phyloP scores from a whole-genome alignment of 2,888 invertebrate species.

The Campoplex capitator region DNA sequence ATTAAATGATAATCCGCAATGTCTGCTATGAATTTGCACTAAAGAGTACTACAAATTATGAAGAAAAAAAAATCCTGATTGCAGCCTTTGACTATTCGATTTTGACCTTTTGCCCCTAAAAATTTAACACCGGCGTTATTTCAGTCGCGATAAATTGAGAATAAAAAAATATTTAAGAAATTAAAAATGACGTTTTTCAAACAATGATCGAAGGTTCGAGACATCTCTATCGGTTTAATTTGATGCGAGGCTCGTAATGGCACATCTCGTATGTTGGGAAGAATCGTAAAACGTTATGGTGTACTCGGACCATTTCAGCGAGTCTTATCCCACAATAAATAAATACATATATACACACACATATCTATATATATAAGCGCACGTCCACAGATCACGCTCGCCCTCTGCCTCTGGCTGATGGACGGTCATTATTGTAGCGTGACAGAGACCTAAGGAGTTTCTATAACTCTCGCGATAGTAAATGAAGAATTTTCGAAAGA shows the following conservation, averaged over 20 bases:
- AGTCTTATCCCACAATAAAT: constrained; percentile 6
- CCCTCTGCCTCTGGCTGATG: constrained; percentile 40
- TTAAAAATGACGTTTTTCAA: not conserved
- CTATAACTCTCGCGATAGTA: constrained; percentile 48
- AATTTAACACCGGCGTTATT: not conserved
- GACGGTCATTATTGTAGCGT: constrained; percentile 60
- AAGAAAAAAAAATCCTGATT: not conserved
- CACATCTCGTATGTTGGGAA: not conserved
- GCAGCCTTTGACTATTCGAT: not conserved
- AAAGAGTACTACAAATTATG: not conserved
- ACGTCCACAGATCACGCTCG: constrained; percentile 49
- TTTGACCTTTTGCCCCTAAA: not conserved
- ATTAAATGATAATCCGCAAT: not conserved
- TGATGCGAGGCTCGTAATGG: constrained; percentile 18
- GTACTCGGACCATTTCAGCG: constrained; percentile 14
- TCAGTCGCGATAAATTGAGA: not conserved
- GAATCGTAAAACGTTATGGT: constrained; percentile 33
- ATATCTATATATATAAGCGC: constrained; percentile 6
- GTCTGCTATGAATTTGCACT: not conserved
- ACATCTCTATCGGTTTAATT: constrained; percentile 22
- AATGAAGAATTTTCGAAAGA: constrained; percentile 36
- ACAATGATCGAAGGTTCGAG: constrained; percentile 7
- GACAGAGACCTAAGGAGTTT: constrained; percentile 46
- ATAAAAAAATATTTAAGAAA: no score
- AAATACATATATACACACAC: not conserved